These are phyloP conservation scores for Brachionus plicatilis DNA, from an alignment of 1,140 invertebrate genomes.

Conservation along the genomic window DNA sequence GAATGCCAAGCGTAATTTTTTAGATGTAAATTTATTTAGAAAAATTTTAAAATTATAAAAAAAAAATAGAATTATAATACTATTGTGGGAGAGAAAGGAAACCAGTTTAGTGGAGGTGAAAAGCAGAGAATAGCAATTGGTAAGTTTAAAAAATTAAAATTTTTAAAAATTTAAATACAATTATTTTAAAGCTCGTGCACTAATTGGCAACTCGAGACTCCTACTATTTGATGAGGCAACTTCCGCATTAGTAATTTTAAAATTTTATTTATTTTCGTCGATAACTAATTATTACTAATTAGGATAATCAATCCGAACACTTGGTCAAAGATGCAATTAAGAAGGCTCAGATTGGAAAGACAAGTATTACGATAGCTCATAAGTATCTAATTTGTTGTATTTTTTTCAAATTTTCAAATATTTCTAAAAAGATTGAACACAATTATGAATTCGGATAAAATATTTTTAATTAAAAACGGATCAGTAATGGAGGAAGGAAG, in stretches of 20 bases:
- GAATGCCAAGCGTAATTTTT: constrained; percentile 57
- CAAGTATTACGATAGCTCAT: constrained; percentile 59
- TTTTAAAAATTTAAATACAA: neutral
- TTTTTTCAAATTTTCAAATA: neutral
- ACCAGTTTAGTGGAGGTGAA: constrained; percentile 45
- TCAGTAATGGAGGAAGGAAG: neutral
- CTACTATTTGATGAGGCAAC: constrained; percentile 80
- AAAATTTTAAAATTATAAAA: neutral
- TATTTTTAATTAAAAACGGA: neutral
- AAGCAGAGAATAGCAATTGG: constrained; percentile 48
- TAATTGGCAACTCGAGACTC: constrained; percentile 68
- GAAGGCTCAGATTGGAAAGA: constrained; percentile 51
- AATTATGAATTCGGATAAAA: constrained; percentile 11
- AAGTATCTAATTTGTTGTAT: neutral
- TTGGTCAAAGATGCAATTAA: constrained; percentile 58
- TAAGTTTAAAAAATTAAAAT: neutral
- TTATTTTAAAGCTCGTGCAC: neutral
- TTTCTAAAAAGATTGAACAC: constrained; percentile 4
- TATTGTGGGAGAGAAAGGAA: constrained; percentile 17
- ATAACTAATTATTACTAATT: neutral
- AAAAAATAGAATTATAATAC: constrained; percentile 48
- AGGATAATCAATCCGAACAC: constrained; percentile 72
- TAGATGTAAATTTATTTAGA: neutral
- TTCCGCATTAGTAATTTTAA: constrained; percentile 63
- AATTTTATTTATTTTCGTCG: neutral